Base-by-base conservation (phyloP, 2,797 vertebrate genomes). In the Labeo calbasu region DNA sequence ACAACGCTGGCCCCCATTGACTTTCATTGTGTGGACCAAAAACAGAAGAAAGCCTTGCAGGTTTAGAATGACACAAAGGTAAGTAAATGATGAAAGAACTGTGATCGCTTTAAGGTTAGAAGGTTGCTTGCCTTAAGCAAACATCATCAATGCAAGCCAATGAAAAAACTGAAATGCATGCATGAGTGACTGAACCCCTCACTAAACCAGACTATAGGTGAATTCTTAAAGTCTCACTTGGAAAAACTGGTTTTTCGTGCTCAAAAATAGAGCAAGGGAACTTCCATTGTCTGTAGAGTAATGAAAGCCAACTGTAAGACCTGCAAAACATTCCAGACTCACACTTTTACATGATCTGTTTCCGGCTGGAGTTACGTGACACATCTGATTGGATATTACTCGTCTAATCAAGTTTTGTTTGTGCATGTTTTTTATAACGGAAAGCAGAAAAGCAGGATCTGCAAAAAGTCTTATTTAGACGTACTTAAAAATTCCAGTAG, bases 191-290 rank as follows among this genome's bases (percentile, higher is more conserved):
- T 28, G 11, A 73, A 25, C 14, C 71, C 19, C 66, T 70, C 73
- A 72, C 8, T 21, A 25, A 77, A 40, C 79, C 23, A 51, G 15
- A 43, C n/a, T 57, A 46, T 23, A 73, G 51, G 13, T 50, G 73
- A 46, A 59, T 70, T 79, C 63, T 77, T 43, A 28, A 68, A 83
- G 21, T 63, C 76, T 23, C 51, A 70, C 9, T 84, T 63, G 28
- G 66, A 79, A 71, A 72, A 84, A 84, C 82, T 70, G 75, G 55
- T 84, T 84, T 84, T 51, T 79, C 82, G 51, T 71, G 82, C 53
- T 84, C 14, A 12, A 9, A 69, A 68, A 77, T 69, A 48, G 36
- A 77, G 50, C 61, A 77, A 69, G 25, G 10, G 65, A 84, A 70
- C 40, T 50, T 77, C 51, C 25, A 77, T 77, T 83, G 82, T 77